A percentile compares a stretch with the other conserved stretches of the same genome.
These are phyloP conservation scores for Xenops minutus DNA, from an alignment of 2,797 vertebrate genomes.

Conservation along the genomic window DNA sequence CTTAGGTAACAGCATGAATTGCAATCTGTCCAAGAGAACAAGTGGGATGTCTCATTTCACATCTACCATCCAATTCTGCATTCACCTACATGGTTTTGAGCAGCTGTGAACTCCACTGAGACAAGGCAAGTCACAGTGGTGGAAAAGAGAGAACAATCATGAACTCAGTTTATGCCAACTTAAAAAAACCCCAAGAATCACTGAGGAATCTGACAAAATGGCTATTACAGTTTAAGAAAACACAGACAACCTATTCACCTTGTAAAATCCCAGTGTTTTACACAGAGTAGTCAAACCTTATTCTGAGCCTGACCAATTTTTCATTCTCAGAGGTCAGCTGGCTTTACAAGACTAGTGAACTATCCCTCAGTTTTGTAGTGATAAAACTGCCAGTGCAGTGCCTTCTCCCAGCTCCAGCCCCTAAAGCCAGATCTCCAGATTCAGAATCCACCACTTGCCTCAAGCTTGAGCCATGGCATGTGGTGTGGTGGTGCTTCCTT, in stretches of 20 bases:
- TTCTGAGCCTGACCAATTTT: background rate
- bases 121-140: background rate
- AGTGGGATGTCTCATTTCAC: background rate
- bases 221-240: background rate
- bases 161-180: background rate
- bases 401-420: background rate
- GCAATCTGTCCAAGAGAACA: background rate
- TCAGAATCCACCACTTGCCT: background rate
- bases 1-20: background rate
- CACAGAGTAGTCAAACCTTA: background rate
- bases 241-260: background rate
- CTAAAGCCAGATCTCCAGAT: rapidly evolving
- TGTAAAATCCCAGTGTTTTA: background rate
- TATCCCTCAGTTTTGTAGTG: background rate
- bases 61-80: background rate
- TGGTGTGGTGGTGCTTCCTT: background rate
- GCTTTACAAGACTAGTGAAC: background rate
- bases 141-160: background rate
- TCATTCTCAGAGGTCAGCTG: background rate
- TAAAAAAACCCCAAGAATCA: background rate
- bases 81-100: background rate
- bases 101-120: conserved; percentile 24
- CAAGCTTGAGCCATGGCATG: rapidly evolving
- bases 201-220: background rate
- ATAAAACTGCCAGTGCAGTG: background rate